Conservation (phyloP, 2,113 vertebrate species). For the Barbus barbus region DNA sequence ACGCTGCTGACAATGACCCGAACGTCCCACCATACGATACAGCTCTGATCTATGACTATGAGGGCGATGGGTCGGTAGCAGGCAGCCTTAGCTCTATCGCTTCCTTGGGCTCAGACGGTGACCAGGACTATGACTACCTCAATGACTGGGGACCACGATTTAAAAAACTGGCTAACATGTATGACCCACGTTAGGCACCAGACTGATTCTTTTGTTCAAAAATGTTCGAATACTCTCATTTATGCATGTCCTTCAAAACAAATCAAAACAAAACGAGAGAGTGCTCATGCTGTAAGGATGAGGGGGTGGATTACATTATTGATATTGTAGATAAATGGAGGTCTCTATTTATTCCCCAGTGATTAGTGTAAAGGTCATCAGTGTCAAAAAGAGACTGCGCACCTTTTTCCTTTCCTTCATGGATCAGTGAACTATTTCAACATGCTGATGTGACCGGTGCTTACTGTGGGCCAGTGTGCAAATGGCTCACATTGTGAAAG, state of each 20-base stretch:
- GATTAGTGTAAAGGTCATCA: conserved; percentile 26
- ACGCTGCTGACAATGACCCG: conserved; percentile 86
- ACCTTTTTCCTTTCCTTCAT: conserved; percentile 22
- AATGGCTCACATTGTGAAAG: too few relatives aligned
- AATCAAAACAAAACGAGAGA: too few relatives aligned
- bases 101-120: conserved; percentile 82
- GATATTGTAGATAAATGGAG: conserved; percentile 4
- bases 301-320: neutral
- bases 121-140: conserved; percentile 95
- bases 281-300: neutral
- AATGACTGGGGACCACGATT: conserved; percentile 94
- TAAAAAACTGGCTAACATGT: conserved; percentile 89
- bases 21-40: conserved; percentile 94
- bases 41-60: conserved; percentile 94
- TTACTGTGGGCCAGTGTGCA: too few relatives aligned
- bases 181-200: conserved; percentile 73
- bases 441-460: neutral
- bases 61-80: conserved; percentile 87
- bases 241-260: neutral
- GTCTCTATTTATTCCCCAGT: conserved; percentile 19
- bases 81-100: conserved; percentile 93
- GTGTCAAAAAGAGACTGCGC: conserved; percentile 8
- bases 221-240: too few relatives aligned
- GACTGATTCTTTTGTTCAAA: too few relatives aligned
- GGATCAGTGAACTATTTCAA: conserved; percentile 45